Conservation (phyloP, 2,113 vertebrate genomes). For the Pachyramphus minor region DNA sequence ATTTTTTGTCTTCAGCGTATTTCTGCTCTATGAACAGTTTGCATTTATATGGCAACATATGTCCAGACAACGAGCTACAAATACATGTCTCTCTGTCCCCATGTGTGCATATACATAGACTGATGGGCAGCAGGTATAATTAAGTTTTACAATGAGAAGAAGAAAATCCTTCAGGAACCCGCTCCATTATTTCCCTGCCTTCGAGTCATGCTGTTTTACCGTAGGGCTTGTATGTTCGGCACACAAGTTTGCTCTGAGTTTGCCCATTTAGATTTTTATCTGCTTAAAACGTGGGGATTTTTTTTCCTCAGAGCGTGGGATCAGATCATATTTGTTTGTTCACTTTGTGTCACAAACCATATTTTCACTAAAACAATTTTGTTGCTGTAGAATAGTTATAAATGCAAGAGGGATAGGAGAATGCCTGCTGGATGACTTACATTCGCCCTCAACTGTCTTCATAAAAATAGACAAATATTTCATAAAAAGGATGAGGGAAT, state of each 20-base stretch:
- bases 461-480: neutral
- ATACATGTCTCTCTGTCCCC: fast-evolving
- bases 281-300: fast-evolving
- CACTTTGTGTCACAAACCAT: neutral
- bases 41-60: fast-evolving
- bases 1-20: neutral
- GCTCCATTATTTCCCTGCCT: neutral
- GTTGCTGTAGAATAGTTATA: neutral
- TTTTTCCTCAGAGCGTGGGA: neutral
- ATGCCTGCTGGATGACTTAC: neutral
- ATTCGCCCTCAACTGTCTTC: neutral
- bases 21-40: neutral
- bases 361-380: neutral
- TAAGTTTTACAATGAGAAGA: neutral
- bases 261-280: neutral
- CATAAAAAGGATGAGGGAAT: neutral
- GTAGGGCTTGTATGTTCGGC: neutral
- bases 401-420: neutral
- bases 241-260: neutral
- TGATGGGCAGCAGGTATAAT: neutral
- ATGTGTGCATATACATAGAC: fast-evolving
- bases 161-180: neutral
- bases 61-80: neutral
- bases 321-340: neutral
- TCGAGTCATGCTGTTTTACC: fast-evolving